Conservation (phyloP, 2,888 invertebrate genomes). For the Diaprepes abbreviatus region DNA sequence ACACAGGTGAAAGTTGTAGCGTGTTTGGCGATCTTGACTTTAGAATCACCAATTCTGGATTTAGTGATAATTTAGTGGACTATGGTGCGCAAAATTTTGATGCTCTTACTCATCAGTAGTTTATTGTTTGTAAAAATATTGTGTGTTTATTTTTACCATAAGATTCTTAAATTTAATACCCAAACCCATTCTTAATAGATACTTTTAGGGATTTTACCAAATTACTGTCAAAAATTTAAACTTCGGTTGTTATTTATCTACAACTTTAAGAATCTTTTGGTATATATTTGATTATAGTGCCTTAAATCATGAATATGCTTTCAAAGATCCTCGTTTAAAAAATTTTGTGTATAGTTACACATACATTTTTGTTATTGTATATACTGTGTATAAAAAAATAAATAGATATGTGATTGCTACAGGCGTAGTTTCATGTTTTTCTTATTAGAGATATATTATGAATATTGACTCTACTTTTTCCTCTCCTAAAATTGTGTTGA, state of each 20-base stretch:
- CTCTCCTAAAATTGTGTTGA: too few relatives aligned
- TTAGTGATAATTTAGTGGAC: slow-evolving; percentile 55
- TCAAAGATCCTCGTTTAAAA: slow-evolving; percentile 56
- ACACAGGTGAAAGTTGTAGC: slow-evolving; percentile 57
- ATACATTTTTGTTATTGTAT: slow-evolving; percentile 46
- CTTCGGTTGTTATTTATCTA: too few relatives aligned
- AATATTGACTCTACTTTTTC: too few relatives aligned
- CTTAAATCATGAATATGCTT: slow-evolving; percentile 53
- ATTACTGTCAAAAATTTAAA: too few relatives aligned
- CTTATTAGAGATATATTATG: too few relatives aligned
- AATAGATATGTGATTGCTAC: slow-evolving; percentile 52
- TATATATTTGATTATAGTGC: slow-evolving; percentile 25
- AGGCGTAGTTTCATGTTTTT: too few relatives aligned
- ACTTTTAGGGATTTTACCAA: too few relatives aligned
- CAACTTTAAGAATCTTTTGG: slow-evolving; percentile 8
- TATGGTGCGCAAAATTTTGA: slow-evolving; percentile 57
- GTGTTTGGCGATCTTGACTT: slow-evolving; percentile 65
- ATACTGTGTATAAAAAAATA: slow-evolving; percentile 51
- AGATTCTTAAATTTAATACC: neutral
- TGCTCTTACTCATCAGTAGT: slow-evolving; percentile 56
- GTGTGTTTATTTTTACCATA: neutral
- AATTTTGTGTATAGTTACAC: slow-evolving; percentile 24
- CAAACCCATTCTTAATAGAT: too few relatives aligned
- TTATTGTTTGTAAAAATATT: slow-evolving; percentile 14
- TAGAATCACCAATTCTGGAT: slow-evolving; percentile 57